Evolutionary conservation across 2,888 invertebrate genomes (phyloP).

Genomic region (Tinea trinotella): DNA sequence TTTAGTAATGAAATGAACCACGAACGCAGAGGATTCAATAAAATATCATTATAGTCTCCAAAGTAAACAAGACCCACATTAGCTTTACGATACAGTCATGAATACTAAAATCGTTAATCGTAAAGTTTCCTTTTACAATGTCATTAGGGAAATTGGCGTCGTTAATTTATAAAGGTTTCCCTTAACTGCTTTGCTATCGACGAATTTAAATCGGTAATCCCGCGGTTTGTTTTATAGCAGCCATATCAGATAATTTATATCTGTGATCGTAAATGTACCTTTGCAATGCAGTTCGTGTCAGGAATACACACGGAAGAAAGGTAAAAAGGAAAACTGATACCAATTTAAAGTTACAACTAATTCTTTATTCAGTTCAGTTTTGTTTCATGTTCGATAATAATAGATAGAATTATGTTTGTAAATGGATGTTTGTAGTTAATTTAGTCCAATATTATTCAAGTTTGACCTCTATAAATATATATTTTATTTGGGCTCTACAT

Average conservation of each 20-base stretch:
- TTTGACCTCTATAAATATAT: no score
- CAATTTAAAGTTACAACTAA: neutral
- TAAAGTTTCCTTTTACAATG: constrained; percentile 67
- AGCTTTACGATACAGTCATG: constrained; percentile 7
- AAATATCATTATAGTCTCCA: neutral
- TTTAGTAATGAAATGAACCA: no score
- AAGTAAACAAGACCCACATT: neutral
- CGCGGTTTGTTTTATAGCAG: constrained; percentile 63
- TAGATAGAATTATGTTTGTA: no score
- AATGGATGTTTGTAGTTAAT: no score
- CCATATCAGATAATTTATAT: constrained; percentile 55
- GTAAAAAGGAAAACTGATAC: neutral
- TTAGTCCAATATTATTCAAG: no score
- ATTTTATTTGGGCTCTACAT: no score
- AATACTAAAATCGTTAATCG: constrained; percentile 41
- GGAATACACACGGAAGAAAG: constrained; percentile 3
- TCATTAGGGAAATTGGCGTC: constrained; percentile 68
- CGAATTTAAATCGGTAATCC: constrained; percentile 65
- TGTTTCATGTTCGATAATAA: no score
- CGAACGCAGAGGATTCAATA: neutral
- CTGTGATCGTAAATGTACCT: constrained; percentile 39
- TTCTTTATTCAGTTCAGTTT: no score
- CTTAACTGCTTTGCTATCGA: constrained; percentile 59
- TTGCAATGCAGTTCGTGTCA: constrained; percentile 28
- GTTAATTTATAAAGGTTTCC: constrained; percentile 61